Base-by-base conservation (phyloP, 2,113 vertebrate species). In the Nanorana parkeri region DNA sequence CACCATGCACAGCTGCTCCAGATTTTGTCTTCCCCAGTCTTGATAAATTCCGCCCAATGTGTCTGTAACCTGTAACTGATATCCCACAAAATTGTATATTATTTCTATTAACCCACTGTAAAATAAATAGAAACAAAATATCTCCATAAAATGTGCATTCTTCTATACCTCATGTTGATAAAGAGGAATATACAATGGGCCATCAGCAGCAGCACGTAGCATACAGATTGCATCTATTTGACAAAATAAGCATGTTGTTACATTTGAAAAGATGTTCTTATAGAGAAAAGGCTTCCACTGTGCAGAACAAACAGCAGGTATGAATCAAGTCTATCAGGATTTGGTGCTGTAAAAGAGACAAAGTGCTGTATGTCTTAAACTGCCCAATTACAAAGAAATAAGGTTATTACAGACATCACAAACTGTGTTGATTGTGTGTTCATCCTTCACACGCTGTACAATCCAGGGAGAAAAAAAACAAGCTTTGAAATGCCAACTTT, bases 181-280 rank as follows among this genome's bases (percentile, higher is more conserved):
- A 24, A 41, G 29, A 76, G 20, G 58, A 23, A 63, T 21, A 76
- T 23, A 76, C 58, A 41, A 13, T 20, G 29, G 16, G 28, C 56
- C 20, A 47, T 76, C 56, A 76, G 63, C 29, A 24, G 56, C 73
- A 63, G 56, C 41, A 76, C 19, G 36, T 63, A 29, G 47, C 56
- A 76, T 76, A 13, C 32, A 41, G 47, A 76, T 76, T 76, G 32
- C 32, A 63, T 76, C 73, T 76, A 63, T 76, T 63, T 63, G 41
- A 76, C 23, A 11, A 47, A 36, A 76, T 63, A 11, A 63, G 20
- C 73, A 61, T 63, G 32, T 61, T 76, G 56, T 41, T 28, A 76
- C 63, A n/a, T 76, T 76, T 41, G 4, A 47, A 76, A 76, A 56
- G n/a, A 63, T 41, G 16, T 76, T 63, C 69, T 36, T 29, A 28